Evolutionary conservation across 1,140 invertebrate species (phyloP).

Genomic region (Phortica variegata): DNA sequence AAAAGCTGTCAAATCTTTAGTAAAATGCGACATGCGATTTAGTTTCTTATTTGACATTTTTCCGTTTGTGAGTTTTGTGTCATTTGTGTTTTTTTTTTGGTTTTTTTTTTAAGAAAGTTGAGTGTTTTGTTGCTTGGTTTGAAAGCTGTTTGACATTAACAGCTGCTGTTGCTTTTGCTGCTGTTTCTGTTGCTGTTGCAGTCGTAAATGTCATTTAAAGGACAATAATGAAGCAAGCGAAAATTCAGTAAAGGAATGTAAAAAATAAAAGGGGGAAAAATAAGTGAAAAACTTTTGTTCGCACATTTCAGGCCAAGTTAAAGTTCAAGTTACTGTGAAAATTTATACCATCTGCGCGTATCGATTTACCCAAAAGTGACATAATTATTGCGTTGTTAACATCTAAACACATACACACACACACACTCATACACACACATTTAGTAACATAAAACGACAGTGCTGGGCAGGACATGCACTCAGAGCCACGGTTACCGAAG

Average conservation of each 20-base stretch:
- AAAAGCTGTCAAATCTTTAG: no score
- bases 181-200: slow-evolving; percentile 24
- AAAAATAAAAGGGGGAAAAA: not conserved
- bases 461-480: no score
- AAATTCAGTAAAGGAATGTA: slow-evolving; percentile 2
- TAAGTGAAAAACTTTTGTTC: slow-evolving; percentile 17
- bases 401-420: slow-evolving; percentile 12
- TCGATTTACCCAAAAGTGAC: slow-evolving; percentile 43
- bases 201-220: slow-evolving; percentile 50
- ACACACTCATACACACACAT: not conserved
- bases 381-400: slow-evolving; percentile 45
- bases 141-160: slow-evolving; percentile 6
- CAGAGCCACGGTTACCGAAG: no score
- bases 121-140: not conserved
- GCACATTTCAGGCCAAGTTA: slow-evolving; percentile 49
- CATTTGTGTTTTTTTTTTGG: slow-evolving; percentile 18
- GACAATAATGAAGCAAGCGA: slow-evolving; percentile 39
- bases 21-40: slow-evolving; percentile 43
- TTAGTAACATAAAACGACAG: no score
- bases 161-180: slow-evolving; percentile 16
- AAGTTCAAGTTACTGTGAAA: slow-evolving; percentile 48
- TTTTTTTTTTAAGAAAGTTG: not conserved
- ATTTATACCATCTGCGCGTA: slow-evolving; percentile 29
- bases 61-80: slow-evolving; percentile 27
- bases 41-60: slow-evolving; percentile 55